phyloP scores from a whole-genome alignment of 2,113 vertebrate genomes.

The Atherinomorus stipes region DNA sequence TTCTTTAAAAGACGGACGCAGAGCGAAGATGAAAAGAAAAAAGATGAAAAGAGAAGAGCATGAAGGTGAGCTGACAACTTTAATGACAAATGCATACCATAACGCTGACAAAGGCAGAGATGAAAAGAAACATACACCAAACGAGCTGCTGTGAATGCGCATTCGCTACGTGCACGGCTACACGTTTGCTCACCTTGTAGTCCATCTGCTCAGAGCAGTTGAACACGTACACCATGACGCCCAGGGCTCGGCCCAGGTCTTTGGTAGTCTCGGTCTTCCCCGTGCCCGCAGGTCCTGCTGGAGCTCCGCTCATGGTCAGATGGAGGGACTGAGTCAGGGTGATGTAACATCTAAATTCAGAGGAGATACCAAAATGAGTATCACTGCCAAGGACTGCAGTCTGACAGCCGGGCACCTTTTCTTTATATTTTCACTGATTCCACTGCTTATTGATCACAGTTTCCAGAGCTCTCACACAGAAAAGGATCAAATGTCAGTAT shows the following conservation, averaged over 20 bases:
- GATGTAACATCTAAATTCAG: conserved; percentile 90
- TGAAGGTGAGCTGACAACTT: conserved; percentile 43
- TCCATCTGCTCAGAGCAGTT: conserved; percentile 99
- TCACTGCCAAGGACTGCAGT: conserved; percentile 82
- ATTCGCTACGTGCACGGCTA: neutral
- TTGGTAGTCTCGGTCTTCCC: conserved; percentile 98
- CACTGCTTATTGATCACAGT: too few relatives aligned
- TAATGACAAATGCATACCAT: conserved; percentile 49
- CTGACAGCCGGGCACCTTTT: conserved; percentile 34
- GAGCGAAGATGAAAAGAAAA: conserved; percentile 43
- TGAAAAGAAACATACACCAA: conserved; percentile 39
- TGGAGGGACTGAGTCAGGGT: conserved; percentile 96
- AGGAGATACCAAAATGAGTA: conserved; percentile 16
- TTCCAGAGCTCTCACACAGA: too few relatives aligned
- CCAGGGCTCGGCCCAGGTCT: conserved; percentile 86
- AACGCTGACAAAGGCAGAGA: conserved; percentile 43
- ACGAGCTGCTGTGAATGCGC: neutral
- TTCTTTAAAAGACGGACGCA: conserved; percentile 22
- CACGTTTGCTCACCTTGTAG: conserved; percentile 90
- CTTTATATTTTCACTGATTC: too few relatives aligned
- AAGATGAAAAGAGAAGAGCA: conserved; percentile 52
- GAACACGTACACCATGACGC: conserved; percentile 94
- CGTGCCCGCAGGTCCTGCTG: conserved; percentile 92
- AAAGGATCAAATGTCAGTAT: too few relatives aligned
- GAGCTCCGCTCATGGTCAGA: conserved; percentile 95